Evolutionary conservation across 2,113 vertebrate genomes (phyloP), one percentile per base, ranked within the genome.

Genomic region (Bambusicola thoracicus): DNA sequence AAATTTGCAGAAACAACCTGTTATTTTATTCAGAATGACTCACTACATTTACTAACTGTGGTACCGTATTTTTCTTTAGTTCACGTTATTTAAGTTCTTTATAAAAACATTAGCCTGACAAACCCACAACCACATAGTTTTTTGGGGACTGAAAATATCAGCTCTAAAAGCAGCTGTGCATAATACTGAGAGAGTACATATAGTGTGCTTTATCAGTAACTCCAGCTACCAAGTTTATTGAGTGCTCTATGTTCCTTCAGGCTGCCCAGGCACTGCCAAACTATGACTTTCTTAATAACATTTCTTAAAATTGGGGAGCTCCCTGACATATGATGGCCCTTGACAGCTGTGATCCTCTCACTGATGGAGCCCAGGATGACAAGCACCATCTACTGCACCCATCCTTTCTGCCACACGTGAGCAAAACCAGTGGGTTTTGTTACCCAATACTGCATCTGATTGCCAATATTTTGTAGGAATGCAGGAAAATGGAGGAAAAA

Each of bases 11-110:
- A 95, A 96, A 90, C 78, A 96, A 70, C 55, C 8, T 51, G 74
- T 44, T 81, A 59, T 86, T 92, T 94, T 72, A 89, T 70, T 79
- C 81, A 66, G 41, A 87, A 68, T 95, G 88, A 97, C 75, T 94
- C 96, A 96, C 75, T 53, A 32, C 43, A 24, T 63, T 92, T 89
- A 81, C 19, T 58, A 80, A 85, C 55, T 67, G 87, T 0, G 3
- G 80, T 43, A 17, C 10, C 40, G 20, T n/a, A 65, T 76, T 94
- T 89, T 85, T 91, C 58, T 85, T 84, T 51, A 43, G 27, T 30
- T 59, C 43, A 55, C 41, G 14, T 30, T 58, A 72, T 51, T 82
- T 67, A 83, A 93, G 27, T 85, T 93, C 84, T 87, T 51, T 68
- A 81, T 49, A 93, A 92, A 93, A 82, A 7, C 40, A 84, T 73